Evolutionary conservation across 2,113 vertebrate species (phyloP), one percentile per base, ranked within the genome.

Genomic region (Jacana jacana): DNA sequence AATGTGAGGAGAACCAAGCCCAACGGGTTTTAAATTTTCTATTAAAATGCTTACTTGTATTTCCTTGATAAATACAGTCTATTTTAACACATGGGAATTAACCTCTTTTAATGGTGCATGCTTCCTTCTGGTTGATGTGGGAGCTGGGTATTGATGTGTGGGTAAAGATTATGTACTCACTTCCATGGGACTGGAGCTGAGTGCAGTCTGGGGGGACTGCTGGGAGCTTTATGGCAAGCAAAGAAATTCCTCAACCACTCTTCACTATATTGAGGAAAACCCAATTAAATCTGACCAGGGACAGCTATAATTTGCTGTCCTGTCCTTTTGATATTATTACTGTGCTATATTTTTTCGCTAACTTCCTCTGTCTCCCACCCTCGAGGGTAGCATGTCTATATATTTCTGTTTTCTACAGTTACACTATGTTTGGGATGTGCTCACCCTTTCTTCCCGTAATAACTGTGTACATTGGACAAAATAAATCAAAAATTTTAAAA

Each of bases 201-300:
- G 85, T 75, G 93, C 48, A 19, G 80, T 94, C 96, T 95, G 42
- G 30, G 73, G 93, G 89, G 81, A 96, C 86, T 96, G 85, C 65
- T 79, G 86, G 77, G 73, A 96, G 92, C 96, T 96, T 97, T 94
- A 95, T 91, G 92, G 96, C 93, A 97, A 96, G 89, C 58, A 72
- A 79, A 96, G 91, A 93, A 96, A 96, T 97, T 97, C 92, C 79
- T 97, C 92, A 92, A 46, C 40, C 55, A 82, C 75, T 81, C 89
- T 89, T 78, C 78, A 68, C 85, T 93, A 57, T 79, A 90, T 49
- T 25, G 22, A 85, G 78, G 85, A 94, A 95, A 95, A 92, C 88
- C 61, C 96, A 95, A 96, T 97, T 97, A 98, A 97, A 97, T 93
- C 81, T 96, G 88, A 94, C 86, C 89, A 89, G 73, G 75, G 92